Base-by-base conservation (phyloP, 2,113 vertebrate genomes). In the Chionodraco myersi region DNA sequence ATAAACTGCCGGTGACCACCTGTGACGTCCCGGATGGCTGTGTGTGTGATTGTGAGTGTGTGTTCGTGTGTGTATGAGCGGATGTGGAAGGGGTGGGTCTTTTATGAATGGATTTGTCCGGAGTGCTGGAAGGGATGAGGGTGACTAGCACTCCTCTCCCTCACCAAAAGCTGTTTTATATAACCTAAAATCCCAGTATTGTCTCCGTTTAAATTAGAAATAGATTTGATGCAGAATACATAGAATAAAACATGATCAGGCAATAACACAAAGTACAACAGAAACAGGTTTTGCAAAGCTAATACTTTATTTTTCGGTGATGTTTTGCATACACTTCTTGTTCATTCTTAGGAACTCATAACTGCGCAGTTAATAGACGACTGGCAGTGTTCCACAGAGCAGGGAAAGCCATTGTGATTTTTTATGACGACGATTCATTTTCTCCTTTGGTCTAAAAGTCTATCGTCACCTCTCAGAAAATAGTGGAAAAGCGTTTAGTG, bases 61-160 rank as follows among this genome's bases (percentile, higher is more conserved):
- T 47, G 52, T 57, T 34, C 18, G 18, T 53, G 57, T 60, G 75
- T n/a, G 47, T 13, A 36, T 61, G 51, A 61, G 30, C 49, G 63
- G 34, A 34, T 75, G 77, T 30, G 72, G 80, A 77, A 76, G 48
- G 83, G 88, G 62, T 54, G 79, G 61, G 54, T 69, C 77, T 88
- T 88, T 89, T 86, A 88, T 92, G 88, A 92, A 92, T 92, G 89
- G 59, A 84, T 65, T 61, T 60, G 71, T 67, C 57, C 67, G 74
- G 57, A 58, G 60, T 21, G 36, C 10, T 51, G 5, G 18, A 58
- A 62, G 15, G 11, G 41, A 63, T 45, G 62, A 48, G 57, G 5
- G 51, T 23, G 60, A 58, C 21, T 1, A 5, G 49, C n/a, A 8
- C 54, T 49, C n/a, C 44, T 47, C 66, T 51, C 14, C 10, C 15